Conservation (phyloP, 2,113 vertebrate species). For the Pao palembangensis region DNA sequence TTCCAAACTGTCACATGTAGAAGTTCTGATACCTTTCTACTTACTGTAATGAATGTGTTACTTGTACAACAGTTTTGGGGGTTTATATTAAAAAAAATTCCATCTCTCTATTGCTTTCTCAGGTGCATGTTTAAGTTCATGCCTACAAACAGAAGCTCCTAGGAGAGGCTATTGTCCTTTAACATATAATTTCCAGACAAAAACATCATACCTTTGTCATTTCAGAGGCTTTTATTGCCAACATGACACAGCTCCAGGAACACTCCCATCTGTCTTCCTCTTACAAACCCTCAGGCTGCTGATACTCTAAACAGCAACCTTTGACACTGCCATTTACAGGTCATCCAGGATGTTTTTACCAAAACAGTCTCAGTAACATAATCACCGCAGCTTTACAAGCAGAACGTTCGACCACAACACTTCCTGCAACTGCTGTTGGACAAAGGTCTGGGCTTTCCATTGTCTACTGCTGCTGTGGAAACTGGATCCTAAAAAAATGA, state of each 20-base stretch:
- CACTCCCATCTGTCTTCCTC: slow-evolving; percentile 24
- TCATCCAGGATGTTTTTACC: slow-evolving; percentile 56
- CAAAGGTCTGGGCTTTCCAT: background rate
- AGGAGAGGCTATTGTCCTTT: too few relatives aligned
- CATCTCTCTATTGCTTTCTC: background rate
- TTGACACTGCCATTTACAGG: slow-evolving; percentile 22
- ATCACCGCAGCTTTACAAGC: slow-evolving; percentile 14
- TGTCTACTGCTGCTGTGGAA: background rate
- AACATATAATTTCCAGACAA: background rate
- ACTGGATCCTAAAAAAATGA: background rate
- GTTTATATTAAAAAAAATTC: background rate
- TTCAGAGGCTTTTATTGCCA: slow-evolving; percentile 12
- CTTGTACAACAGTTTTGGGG: too few relatives aligned
- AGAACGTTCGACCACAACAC: background rate
- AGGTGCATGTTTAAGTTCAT: background rate
- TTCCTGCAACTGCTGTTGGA: background rate
- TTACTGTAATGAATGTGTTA: too few relatives aligned
- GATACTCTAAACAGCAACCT: slow-evolving; percentile 38
- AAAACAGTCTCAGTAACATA: slow-evolving; percentile 48
- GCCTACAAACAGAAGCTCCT: background rate
- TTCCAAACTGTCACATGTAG: too few relatives aligned
- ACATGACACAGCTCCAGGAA: background rate
- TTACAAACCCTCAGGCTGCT: slow-evolving; percentile 28
- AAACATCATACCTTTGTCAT: slow-evolving; percentile 6
- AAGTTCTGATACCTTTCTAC: too few relatives aligned